These are phyloP conservation scores for Leptopilina drosophilae DNA, from an alignment of 2,888 invertebrate species.

Conservation along the genomic window DNA sequence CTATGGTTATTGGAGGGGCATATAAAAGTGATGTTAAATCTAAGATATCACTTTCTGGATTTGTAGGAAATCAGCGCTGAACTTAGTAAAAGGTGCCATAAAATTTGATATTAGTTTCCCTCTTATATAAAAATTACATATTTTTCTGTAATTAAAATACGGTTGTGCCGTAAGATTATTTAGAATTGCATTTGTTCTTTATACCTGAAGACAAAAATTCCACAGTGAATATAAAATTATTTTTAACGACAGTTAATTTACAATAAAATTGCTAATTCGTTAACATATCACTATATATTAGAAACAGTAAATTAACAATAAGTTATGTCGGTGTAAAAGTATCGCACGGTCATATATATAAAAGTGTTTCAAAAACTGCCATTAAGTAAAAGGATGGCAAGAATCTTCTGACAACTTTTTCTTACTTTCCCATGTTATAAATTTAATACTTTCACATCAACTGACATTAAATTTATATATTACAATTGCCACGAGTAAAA, in stretches of 20 bases:
- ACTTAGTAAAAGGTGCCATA: conserved; percentile 30
- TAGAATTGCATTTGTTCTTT: conserved; percentile 4
- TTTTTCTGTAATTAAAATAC: conserved; percentile 31
- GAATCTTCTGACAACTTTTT: too few relatives aligned
- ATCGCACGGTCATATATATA: neutral
- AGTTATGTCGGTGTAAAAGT: neutral
- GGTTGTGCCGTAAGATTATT: neutral
- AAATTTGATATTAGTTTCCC: conserved; percentile 32
- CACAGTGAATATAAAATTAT: neutral
- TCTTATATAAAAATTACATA: conserved; percentile 9
- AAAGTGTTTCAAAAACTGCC: too few relatives aligned
- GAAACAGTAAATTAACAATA: neutral
- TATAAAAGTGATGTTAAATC: neutral
- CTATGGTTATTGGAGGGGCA: conserved; percentile 6
- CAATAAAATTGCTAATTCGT: neutral
- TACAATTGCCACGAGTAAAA: neutral
- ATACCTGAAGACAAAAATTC: neutral
- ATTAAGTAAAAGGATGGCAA: too few relatives aligned
- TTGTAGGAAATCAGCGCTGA: conserved; percentile 29
- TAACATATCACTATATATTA: neutral
- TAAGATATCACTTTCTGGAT: conserved; percentile 36
- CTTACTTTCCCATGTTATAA: too few relatives aligned
- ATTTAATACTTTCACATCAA: too few relatives aligned
- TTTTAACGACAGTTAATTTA: conserved; percentile 16
- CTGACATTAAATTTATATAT: too few relatives aligned